Percentiles rank a stretch among this genome's conserved stretches.
These are phyloP conservation scores for Eristalis tenax DNA, from an alignment of 2,888 invertebrate species.

Conservation along the genomic window DNA sequence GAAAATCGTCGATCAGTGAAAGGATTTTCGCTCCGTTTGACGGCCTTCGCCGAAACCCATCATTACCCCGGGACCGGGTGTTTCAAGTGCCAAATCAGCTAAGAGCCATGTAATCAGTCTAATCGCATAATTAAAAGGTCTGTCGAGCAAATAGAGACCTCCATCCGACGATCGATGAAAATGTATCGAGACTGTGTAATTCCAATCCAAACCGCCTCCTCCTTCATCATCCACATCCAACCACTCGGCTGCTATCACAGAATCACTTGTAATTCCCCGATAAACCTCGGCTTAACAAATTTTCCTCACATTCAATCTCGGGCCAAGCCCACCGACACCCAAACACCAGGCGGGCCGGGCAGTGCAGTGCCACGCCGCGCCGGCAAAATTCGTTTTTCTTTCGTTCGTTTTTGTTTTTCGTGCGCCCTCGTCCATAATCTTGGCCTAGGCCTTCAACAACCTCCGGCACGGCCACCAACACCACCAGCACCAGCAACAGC, in stretches of 20 bases:
- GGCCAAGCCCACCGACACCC: conserved; percentile 47
- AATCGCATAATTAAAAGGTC: conserved; percentile 39
- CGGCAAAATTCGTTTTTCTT: conserved; percentile 51
- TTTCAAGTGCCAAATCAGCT: conserved; percentile 7
- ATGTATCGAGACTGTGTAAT: conserved; percentile 12
- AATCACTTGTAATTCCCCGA: conserved; percentile 51
- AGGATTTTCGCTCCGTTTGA: neutral
- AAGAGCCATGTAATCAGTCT: conserved; percentile 31
- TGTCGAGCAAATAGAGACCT: conserved; percentile 13
- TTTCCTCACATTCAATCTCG: conserved; percentile 17
- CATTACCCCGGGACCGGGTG: neutral
- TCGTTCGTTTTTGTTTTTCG: conserved; percentile 15
- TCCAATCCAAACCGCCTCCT: neutral
- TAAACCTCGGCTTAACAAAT: conserved; percentile 45
- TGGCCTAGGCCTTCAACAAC: conserved; percentile 72
- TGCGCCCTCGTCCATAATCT: conserved; percentile 55
- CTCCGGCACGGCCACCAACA: conserved; percentile 43
- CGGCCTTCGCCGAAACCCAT: neutral
- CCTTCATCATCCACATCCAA: neutral
- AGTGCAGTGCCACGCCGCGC: conserved; percentile 28
- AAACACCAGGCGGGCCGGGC: conserved; percentile 22
- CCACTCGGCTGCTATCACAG: conserved; percentile 39
- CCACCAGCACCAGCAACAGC: too few species aligned
- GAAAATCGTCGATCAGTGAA: neutral
- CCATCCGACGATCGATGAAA: neutral